Evolutionary conservation across 1,140 invertebrate species (phyloP), one percentile per base, ranked within the genome.

Genomic region (Micrasema longulum): DNA sequence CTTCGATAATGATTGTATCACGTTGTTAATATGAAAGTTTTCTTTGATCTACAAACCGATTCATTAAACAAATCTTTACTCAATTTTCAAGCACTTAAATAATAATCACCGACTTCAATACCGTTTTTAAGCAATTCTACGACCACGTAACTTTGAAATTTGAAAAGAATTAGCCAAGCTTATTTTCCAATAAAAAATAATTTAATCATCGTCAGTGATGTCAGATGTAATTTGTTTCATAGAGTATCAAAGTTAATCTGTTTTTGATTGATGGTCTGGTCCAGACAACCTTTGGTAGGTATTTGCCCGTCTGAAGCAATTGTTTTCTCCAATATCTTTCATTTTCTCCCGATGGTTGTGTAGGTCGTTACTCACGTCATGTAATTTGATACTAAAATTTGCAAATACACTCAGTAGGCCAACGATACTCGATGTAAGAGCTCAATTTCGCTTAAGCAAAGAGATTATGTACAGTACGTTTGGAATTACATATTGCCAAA

Each of bases 401-500:
- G 10, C 41, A 18, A 23, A 47, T 16, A 47, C 41, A 64, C 26
- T 47, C 60, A 64, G 23, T 26, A 47, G 38, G 60, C 60, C 43
- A 31, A 41, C n/a, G 57, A 63, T 5, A 60, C 36, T 60, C 18
- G 22, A 23, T 60, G 10, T 38, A 22, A 64, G 60, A 18, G 38
- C 60, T 48, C 41, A 31, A n/a, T 31, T 64, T 47, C 11, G 23
- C 20, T 12, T 23, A 41, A 3, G 20, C 11, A 64, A 64, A 64
- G 60, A 64, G 45, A 64, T 64, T 64, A 57, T 12, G 23, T 38
- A 57, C 53, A 36, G n/a, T 57, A 64, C 60, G 43, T 64, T 47
- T 64, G 43, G 26, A 64, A 64, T 64, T 64, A 60, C 36, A 60
- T 38, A 47, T 64, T 64, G 60, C 41, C 43, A 64, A 64, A 64